phyloP scores from a whole-genome alignment of 2,888 invertebrate genomes.

The Hemithea aestivaria region DNA sequence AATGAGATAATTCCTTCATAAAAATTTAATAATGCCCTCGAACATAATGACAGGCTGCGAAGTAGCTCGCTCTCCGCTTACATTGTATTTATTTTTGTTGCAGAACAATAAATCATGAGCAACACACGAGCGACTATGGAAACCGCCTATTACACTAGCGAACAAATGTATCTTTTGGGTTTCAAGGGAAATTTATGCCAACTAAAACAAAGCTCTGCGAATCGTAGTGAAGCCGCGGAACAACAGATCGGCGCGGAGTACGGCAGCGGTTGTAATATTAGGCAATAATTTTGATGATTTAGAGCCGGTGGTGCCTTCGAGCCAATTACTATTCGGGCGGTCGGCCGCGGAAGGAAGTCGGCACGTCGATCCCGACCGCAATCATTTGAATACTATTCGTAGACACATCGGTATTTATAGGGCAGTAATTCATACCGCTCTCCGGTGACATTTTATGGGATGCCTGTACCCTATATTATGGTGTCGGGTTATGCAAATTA shows the following conservation, averaged over 20 bases:
- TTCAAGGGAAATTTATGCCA: slow-evolving; percentile 52
- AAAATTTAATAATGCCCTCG: slow-evolving; percentile 15
- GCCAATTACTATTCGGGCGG: slow-evolving; percentile 73
- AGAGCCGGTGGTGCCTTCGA: slow-evolving; percentile 54
- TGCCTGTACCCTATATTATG: slow-evolving; percentile 51
- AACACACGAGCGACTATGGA: slow-evolving; percentile 13
- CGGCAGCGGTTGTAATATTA: slow-evolving; percentile 67
- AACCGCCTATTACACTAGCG: slow-evolving; percentile 34
- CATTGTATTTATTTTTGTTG: slow-evolving; percentile 23
- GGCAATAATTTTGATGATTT: slow-evolving; percentile 77
- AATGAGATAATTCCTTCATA: slow-evolving; percentile 5
- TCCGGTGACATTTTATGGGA: slow-evolving; percentile 66
- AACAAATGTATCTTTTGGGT: slow-evolving; percentile 42
- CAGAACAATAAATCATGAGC: slow-evolving; percentile 21
- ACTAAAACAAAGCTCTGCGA: slow-evolving; percentile 58
- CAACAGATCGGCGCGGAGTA: slow-evolving; percentile 62
- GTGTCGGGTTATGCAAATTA: slow-evolving; percentile 53
- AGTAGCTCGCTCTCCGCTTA: slow-evolving; percentile 16
- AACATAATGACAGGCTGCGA: slow-evolving; percentile 15
- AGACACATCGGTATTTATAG: slow-evolving; percentile 69
- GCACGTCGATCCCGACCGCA: slow-evolving; percentile 70
- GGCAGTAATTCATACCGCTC: slow-evolving; percentile 62
- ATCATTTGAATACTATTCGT: slow-evolving; percentile 70
- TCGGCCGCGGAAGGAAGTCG: slow-evolving; percentile 69
- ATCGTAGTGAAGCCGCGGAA: slow-evolving; percentile 55